Evolutionary conservation across 53 echinoderm and acorn worm species (phyloP).

Genomic region (Apostichopus leukothele): DNA sequence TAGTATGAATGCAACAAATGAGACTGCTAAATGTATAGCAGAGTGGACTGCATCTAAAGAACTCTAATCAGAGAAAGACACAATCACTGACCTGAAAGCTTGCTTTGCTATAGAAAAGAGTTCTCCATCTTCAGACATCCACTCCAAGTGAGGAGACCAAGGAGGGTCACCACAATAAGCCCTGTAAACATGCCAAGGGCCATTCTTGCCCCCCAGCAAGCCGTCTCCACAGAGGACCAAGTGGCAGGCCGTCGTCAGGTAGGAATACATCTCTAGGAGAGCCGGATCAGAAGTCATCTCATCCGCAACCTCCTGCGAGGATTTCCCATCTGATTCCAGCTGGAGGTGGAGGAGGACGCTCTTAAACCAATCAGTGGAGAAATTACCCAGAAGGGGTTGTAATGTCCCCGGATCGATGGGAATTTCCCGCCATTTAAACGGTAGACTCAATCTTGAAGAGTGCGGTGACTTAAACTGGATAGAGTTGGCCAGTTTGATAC

Average conservation of each 20-base stretch:
- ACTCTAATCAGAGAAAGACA: too few relatives aligned
- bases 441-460: constrained; percentile 91
- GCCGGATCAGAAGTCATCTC: constrained; percentile 78
- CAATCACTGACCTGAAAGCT: constrained; percentile 80
- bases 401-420: constrained; percentile 70
- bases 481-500: constrained; percentile 72
- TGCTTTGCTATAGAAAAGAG: constrained; percentile 70
- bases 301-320: constrained; percentile 58
- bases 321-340: constrained; percentile 49
- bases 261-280: constrained; percentile 81
- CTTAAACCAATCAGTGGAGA: constrained; percentile 87
- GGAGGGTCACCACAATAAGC: constrained; percentile 85
- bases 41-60: too few relatives aligned
- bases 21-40: too few relatives aligned
- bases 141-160: constrained; percentile 86
- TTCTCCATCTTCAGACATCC: constrained; percentile 88
- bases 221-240: constrained; percentile 72
- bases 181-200: constrained; percentile 88
- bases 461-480: constrained; percentile 82
- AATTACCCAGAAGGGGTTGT: constrained; percentile 59
- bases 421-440: constrained; percentile 94
- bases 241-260: constrained; percentile 85
- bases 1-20: too few relatives aligned
- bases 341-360: constrained; percentile 69
- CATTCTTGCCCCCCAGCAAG: constrained; percentile 56